These are phyloP conservation scores for Brachycybe producta DNA, from an alignment of 2,888 invertebrate species.

Conservation along the genomic window DNA sequence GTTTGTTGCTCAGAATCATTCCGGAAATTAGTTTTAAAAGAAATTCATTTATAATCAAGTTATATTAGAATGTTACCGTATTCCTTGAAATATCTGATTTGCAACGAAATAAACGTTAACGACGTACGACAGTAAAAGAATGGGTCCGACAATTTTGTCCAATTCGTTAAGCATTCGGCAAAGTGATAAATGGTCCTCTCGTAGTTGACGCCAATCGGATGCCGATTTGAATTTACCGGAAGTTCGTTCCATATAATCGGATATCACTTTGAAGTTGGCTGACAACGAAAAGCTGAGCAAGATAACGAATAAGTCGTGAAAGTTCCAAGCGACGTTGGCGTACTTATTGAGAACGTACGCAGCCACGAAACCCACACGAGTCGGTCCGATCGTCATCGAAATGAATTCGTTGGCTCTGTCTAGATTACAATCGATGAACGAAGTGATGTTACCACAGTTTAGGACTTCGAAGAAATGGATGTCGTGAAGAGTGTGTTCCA, in stretches of 20 bases:
- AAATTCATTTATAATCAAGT: background rate
- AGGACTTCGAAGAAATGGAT: conserved; percentile 4
- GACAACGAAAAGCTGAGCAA: conserved; percentile 4
- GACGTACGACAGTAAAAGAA: conserved; percentile 3
- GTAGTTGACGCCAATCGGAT: background rate
- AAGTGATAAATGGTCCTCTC: conserved; percentile 8
- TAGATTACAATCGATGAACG: conserved; percentile 6
- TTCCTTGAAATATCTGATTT: conserved; percentile 7
- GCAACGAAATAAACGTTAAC: conserved; percentile 11
- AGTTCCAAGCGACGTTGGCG: conserved; percentile 15
- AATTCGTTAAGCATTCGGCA: background rate
- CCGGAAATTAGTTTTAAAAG: background rate
- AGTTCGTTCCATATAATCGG: background rate
- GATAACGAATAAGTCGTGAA: conserved; percentile 11
- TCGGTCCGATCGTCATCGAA: background rate
- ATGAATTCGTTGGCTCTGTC: conserved; percentile 7
- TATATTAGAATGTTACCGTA: conserved; percentile 4
- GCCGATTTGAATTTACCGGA: background rate
- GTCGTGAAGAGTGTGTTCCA: conserved; percentile 15
- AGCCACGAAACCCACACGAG: background rate
- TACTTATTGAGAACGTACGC: conserved; percentile 11
- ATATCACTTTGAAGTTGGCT: conserved; percentile 7
- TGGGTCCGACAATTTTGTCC: conserved; percentile 1
- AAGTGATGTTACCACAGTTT: background rate
- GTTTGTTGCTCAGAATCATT: background rate